phyloP scores from a whole-genome alignment of 1,140 invertebrate genomes.

The Phymorhynchus buccinoides region DNA sequence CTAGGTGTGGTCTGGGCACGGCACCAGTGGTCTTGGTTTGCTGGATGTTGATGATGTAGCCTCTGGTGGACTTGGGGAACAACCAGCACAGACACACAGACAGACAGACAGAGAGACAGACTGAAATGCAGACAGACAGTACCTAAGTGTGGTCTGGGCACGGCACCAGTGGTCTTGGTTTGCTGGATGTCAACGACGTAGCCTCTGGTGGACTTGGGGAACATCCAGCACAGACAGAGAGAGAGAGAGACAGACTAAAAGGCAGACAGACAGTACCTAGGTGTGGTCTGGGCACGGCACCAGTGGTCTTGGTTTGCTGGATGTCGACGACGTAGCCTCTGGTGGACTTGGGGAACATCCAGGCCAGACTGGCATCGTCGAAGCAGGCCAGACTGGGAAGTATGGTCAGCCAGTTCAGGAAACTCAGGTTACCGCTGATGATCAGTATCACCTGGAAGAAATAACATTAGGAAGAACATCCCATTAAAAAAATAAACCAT shows the following conservation, averaged over 20 bases:
- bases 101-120: not conserved
- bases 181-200: not conserved
- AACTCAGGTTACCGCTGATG: constrained; percentile 75
- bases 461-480: not conserved
- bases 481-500: not conserved
- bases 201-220: not conserved
- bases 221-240: not conserved
- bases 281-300: constrained; percentile 1
- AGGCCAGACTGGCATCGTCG: constrained; percentile 71
- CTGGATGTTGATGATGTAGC: not conserved
- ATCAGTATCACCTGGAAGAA: constrained; percentile 71
- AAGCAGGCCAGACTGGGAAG: constrained; percentile 73
- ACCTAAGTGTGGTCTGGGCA: not conserved
- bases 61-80: constrained; percentile 56
- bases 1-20: not conserved
- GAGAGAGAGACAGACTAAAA: not conserved
- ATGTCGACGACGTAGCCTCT: not conserved
- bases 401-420: constrained; percentile 76
- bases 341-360: constrained; percentile 62
- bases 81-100: constrained; percentile 38
- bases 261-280: constrained; percentile 2
- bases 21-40: not conserved
- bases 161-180: not conserved
- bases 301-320: not conserved
- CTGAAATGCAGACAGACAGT: not conserved